Base-by-base conservation (phyloP, 2,888 invertebrate species). In the Xylophagus ater region DNA sequence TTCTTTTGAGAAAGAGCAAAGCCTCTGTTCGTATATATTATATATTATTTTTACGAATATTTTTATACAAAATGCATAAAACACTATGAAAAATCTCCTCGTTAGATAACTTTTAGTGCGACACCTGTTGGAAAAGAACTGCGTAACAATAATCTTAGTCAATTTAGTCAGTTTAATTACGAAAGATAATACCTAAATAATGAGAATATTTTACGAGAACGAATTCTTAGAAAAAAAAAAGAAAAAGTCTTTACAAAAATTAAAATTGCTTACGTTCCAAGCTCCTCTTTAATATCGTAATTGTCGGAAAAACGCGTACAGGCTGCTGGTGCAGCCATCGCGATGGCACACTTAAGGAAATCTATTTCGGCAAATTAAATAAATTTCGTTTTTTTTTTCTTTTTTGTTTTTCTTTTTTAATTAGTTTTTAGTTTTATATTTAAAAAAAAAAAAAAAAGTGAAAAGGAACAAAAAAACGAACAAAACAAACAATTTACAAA, bases 251-350 rank as follows among this genome's bases (percentile, higher is more conserved):
- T 12, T 19, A 15, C 34, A 41, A 46, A 41, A 7, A 6, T 9
- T 14, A n/a, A 13, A 42, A 45, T 24, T 62, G 85, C 89, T 81
- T 74, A 90, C 89, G 97, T 97, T 70, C 97, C 97, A 65, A 98
- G 78, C 76, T 98, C 97, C 74, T 98, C 97, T 73, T 97, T 97
- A 56, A 98, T 81, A 63, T 98, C 97, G 72, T 98, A 98, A 72
- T 96, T 94, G 73, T 98, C 97, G 71, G 90, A 94, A 74, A 97
- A 97, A 66, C 94, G 87, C 66, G 93, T 94, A 73, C 89, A 87
- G 71, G 85, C 81, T 68, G 81, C 78, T 66, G 83, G 84, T 68
- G 82, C 82, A 71, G 87, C 81, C 87, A 88, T 87, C 70, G 69
- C 70, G 70, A 69, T 62, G 51, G 64, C 64, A 58, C 64, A 62